phyloP scores from a whole-genome alignment of 2,888 invertebrate species.

The Diarsia brunnea region DNA sequence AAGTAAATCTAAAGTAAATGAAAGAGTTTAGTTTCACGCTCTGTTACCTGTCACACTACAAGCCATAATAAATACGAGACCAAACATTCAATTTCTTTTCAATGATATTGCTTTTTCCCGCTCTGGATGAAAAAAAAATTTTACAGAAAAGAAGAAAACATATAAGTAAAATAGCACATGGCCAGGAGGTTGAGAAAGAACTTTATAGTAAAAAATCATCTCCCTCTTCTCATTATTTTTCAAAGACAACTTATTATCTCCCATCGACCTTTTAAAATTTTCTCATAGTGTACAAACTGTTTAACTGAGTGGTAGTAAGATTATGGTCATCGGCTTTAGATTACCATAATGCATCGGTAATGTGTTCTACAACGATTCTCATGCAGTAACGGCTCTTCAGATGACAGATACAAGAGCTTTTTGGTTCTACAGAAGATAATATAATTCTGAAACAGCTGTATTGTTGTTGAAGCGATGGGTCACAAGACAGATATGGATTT shows the following conservation, averaged over 20 bases:
- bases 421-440: neutral
- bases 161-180: neutral
- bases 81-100: no score
- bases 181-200: no score
- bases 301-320: neutral
- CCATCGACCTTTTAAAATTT: neutral
- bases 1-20: neutral
- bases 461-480: neutral
- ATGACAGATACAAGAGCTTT: conserved; percentile 12
- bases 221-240: neutral
- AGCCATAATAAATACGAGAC: neutral
- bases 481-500: neutral
- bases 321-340: conserved; percentile 29
- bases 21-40: neutral
- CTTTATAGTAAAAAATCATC: neutral
- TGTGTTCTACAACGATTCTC: conserved; percentile 19
- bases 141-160: neutral
- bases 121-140: no score
- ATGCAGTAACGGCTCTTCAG: conserved; percentile 14
- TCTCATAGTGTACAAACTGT: conserved; percentile 10
- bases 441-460: neutral
- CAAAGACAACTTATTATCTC: neutral
- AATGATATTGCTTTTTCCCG: no score
- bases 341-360: conserved; percentile 43
- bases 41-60: conserved; percentile 10